phyloP scores from a whole-genome alignment of 2,113 vertebrate genomes.

The Thamnophis sirtalis region DNA sequence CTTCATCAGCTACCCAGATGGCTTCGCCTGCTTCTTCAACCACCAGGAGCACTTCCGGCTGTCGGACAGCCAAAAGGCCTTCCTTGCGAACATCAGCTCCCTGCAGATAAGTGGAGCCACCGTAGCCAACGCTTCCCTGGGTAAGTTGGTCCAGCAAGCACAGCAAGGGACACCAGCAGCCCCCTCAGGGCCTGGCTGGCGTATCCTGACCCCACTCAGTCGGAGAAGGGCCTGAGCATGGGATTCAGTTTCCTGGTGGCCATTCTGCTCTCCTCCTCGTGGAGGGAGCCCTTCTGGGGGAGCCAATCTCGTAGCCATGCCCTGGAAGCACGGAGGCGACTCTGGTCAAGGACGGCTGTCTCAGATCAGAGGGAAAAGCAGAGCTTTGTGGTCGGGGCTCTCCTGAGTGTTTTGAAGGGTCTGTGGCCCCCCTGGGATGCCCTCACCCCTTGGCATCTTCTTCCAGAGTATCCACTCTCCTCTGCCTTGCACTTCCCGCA shows the following conservation, averaged over 20 bases:
- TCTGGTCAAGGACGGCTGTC: neutral
- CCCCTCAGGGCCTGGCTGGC: neutral
- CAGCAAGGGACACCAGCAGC: neutral
- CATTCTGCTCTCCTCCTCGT: neutral
- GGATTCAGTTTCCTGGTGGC: neutral
- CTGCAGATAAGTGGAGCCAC: constrained; percentile 1
- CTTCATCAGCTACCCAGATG: neutral
- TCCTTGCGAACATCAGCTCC: neutral
- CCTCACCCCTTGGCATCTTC: neutral
- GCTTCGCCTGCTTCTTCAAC: constrained; percentile 15
- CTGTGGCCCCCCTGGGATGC: neutral
- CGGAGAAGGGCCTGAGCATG: neutral
- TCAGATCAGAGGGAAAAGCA: neutral
- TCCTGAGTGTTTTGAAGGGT: neutral
- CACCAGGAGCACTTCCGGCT: constrained; percentile 29
- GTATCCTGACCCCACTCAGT: neutral
- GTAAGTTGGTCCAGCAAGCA: neutral
- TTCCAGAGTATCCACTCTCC: constrained; percentile 7
- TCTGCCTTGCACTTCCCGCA: neutral
- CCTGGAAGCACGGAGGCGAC: neutral
- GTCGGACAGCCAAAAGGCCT: neutral
- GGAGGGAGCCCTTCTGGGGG: neutral
- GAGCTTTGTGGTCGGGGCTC: neutral
- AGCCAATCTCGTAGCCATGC: neutral
- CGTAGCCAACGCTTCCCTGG: constrained; percentile 7